A percentile compares a stretch with the other conserved stretches of the same genome.
phyloP scores from a whole-genome alignment of 2,113 vertebrate species.

The Coryphaenoides rupestris region DNA sequence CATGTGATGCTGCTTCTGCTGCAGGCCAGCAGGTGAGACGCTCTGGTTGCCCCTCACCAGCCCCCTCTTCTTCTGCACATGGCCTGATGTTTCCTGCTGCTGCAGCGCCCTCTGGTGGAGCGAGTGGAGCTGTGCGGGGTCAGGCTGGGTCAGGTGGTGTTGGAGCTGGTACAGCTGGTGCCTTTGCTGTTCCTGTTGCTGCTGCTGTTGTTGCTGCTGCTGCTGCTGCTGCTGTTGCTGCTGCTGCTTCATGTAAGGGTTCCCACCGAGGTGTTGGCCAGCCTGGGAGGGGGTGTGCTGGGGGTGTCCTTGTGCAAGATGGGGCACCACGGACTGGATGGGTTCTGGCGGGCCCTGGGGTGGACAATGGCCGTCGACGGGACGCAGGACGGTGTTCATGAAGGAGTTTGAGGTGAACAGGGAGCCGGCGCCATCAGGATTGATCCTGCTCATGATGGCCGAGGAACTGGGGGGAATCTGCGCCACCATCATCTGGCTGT shows the following conservation, averaged over 20 bases:
- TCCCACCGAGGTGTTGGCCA: constrained; percentile 80
- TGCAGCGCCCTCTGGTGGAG: constrained; percentile 88
- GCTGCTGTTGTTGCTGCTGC: constrained; percentile 57
- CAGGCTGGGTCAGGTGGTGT: constrained; percentile 84
- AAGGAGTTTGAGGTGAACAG: constrained; percentile 87
- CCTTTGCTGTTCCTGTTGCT: constrained; percentile 71
- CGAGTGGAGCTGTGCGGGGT: constrained; percentile 76
- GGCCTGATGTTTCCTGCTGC: constrained; percentile 87
- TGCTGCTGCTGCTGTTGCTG: constrained; percentile 60
- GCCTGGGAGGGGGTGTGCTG: constrained; percentile 79
- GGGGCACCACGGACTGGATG: constrained; percentile 77
- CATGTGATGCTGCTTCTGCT: constrained; percentile 84
- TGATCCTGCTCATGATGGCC: constrained; percentile 73
- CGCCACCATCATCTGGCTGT: constrained; percentile 80
- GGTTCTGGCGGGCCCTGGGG: constrained; percentile 81
- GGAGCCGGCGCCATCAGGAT: constrained; percentile 73
- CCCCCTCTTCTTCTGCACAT: constrained; percentile 88
- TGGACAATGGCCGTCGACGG: constrained; percentile 80
- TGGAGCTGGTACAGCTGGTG: constrained; percentile 93
- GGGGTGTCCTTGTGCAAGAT: constrained; percentile 77
- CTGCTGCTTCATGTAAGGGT: constrained; percentile 80
- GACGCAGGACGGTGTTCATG: constrained; percentile 73
- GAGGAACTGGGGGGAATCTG: constrained; percentile 82
- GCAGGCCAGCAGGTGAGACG: constrained; percentile 79
- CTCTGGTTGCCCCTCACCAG: constrained; percentile 82